Evolutionary conservation across 2,888 invertebrate genomes (phyloP), one percentile per base, ranked within the genome.

Genomic region (Gymnosoma rotundatum): DNA sequence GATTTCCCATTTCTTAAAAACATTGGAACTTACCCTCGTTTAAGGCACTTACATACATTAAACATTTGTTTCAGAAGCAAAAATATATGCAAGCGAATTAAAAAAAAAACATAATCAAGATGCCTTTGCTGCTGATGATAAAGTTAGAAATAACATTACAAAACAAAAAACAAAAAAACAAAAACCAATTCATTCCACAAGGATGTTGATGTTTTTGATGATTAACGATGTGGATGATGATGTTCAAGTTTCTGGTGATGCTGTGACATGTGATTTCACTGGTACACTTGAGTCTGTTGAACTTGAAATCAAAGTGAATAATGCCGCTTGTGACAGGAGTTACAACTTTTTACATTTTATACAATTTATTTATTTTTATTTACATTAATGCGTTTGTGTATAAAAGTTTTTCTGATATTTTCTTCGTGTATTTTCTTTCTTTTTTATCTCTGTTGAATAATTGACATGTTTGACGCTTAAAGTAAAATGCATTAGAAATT

Each of bases 271-370:
- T 79, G 52, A 80, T 60, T 69, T 64, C 56, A 69, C 52, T 74
- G 69, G 38, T 81, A 81, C 74, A 84, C 84, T 84, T 84, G 74
- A 84, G 84, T 84, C 78, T 84, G 84, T 84, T 84, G 84, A 84
- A 84, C 84, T 84, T 84, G 81, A 84, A 84, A 84, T 84, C 84
- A 84, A 84, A 84, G 84, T 84, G 84, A 84, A 84, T 78, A 81
- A 84, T 78, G 84, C 84, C 84, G 84, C 84, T 78, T 66, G 64
- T 64, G 78, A 84, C 83, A 80, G 76, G 73, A 76, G 78, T 81
- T 79, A 78, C 84, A 78, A 74, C 78, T 50, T 84, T 84, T 84
- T 50, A 84, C 78, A 83, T 73, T 80, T 67, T 56, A 70, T 75
- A 75, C 63, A 48, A 58, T 80, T 66, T 50, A 67, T 74, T 72